Evolutionary conservation across 2,888 invertebrate species (phyloP).

Genomic region (Bellardia bayeri): DNA sequence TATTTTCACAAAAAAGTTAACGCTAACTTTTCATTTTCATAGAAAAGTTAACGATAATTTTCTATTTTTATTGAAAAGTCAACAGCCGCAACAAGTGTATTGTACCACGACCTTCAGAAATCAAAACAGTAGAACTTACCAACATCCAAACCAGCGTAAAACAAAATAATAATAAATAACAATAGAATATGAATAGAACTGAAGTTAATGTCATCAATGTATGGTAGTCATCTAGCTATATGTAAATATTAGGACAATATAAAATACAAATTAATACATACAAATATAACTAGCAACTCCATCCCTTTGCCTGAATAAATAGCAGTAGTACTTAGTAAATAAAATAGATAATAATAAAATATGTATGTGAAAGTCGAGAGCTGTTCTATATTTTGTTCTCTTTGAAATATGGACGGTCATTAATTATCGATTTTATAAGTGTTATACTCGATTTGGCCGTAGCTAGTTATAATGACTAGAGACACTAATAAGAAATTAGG

Average conservation of each 20-base stretch:
- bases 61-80: not conserved
- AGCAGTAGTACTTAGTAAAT: not conserved
- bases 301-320: not conserved
- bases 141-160: not conserved
- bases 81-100: constrained; percentile 47
- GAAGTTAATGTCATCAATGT: not conserved
- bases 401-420: constrained; percentile 5
- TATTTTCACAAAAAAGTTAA: too few relatives aligned
- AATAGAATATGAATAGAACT: constrained; percentile 2
- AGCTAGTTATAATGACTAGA: not conserved
- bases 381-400: not conserved
- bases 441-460: constrained; percentile 14
- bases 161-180: not conserved
- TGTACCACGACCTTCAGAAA: constrained; percentile 32
- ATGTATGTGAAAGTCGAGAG: constrained; percentile 2
- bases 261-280: too few relatives aligned
- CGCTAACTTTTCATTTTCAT: too few relatives aligned
- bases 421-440: constrained; percentile 52
- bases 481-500: not conserved
- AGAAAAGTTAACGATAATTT: too few relatives aligned
- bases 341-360: not conserved
- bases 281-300: too few relatives aligned
- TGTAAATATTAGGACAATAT: constrained; percentile 29
- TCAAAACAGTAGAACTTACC: not conserved
- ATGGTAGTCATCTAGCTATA: not conserved